Evolutionary conservation across 2,888 invertebrate species (phyloP).

Genomic region (Crocallis elinguaria): DNA sequence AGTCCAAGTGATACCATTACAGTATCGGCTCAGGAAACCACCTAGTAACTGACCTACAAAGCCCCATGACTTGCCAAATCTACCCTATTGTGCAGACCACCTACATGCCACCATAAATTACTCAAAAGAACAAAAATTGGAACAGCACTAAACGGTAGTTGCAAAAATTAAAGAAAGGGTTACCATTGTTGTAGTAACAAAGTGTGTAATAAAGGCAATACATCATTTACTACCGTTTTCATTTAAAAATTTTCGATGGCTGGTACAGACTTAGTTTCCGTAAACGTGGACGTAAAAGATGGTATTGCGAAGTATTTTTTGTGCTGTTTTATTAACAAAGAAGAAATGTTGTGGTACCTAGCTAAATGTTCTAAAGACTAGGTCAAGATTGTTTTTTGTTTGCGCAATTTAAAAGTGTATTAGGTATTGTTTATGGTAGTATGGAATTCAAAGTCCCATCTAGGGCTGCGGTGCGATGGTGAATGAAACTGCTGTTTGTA

Average conservation of each 20-base stretch:
- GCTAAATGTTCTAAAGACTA: too few species aligned
- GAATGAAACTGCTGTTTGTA: too few species aligned
- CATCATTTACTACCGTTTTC: conserved; percentile 46
- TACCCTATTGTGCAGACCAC: conserved; percentile 67
- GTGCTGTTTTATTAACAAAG: not conserved
- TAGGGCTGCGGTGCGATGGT: too few species aligned
- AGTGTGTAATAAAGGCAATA: conserved; percentile 45
- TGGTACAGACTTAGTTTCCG: conserved; percentile 1
- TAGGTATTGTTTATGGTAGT: too few species aligned
- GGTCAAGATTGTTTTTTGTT: too few species aligned
- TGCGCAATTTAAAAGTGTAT: too few species aligned
- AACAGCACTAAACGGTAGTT: conserved; percentile 71
- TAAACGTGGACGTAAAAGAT: not conserved
- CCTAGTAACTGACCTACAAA: conserved; percentile 76
- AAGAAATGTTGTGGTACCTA: too few species aligned
- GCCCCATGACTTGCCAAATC: conserved; percentile 75
- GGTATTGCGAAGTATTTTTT: not conserved
- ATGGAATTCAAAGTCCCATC: too few species aligned
- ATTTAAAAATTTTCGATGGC: conserved; percentile 23
- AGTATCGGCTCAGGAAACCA: conserved; percentile 57
- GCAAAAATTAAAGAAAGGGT: conserved; percentile 71
- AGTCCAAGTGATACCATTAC: conserved; percentile 47
- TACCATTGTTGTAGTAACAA: conserved; percentile 55
- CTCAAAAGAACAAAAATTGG: conserved; percentile 64
- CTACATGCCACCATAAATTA: conserved; percentile 75